Percentiles rank a stretch among this genome's conserved stretches.
Conservation (phyloP, 92 coral and sea anemone genomes). For the Scolanthus callimorphus region DNA sequence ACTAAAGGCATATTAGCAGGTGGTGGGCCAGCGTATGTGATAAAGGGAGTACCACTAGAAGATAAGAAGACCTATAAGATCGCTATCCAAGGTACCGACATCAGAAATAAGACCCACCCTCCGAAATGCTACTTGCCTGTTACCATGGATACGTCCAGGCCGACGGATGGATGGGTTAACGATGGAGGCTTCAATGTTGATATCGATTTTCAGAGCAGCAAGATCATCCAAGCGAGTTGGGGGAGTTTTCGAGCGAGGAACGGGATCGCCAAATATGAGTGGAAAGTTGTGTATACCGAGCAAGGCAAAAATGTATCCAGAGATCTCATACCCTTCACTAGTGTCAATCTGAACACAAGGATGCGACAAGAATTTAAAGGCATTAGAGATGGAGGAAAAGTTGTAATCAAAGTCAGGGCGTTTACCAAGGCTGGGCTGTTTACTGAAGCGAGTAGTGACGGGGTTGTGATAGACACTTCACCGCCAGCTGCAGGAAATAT, state of each 20-base stretch:
- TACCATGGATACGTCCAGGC: slow-evolving; percentile 63
- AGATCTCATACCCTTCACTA: slow-evolving; percentile 40
- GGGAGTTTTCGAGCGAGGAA: slow-evolving; percentile 64
- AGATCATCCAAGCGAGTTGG: slow-evolving; percentile 65
- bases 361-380: slow-evolving; percentile 34
- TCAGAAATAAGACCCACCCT: slow-evolving; percentile 20
- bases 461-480: slow-evolving; percentile 69
- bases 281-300: slow-evolving; percentile 49
- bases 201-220: slow-evolving; percentile 56
- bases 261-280: slow-evolving; percentile 63
- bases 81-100: slow-evolving; percentile 43
- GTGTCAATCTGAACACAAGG: slow-evolving; percentile 42
- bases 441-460: slow-evolving; percentile 74
- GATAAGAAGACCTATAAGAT: slow-evolving; percentile 47
- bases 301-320: slow-evolving; percentile 11
- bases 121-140: slow-evolving; percentile 54
- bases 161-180: slow-evolving; percentile 73
- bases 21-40: not conserved
- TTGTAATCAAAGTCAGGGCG: slow-evolving; percentile 42
- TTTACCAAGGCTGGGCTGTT: slow-evolving; percentile 71
- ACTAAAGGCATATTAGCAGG: not conserved
- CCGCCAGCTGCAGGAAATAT: slow-evolving; percentile 52
- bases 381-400: slow-evolving; percentile 43
- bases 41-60: slow-evolving; percentile 40
- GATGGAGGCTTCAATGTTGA: slow-evolving; percentile 67